Base-by-base conservation (phyloP, 1,140 invertebrate genomes). In the Mesaphorura yosii region DNA sequence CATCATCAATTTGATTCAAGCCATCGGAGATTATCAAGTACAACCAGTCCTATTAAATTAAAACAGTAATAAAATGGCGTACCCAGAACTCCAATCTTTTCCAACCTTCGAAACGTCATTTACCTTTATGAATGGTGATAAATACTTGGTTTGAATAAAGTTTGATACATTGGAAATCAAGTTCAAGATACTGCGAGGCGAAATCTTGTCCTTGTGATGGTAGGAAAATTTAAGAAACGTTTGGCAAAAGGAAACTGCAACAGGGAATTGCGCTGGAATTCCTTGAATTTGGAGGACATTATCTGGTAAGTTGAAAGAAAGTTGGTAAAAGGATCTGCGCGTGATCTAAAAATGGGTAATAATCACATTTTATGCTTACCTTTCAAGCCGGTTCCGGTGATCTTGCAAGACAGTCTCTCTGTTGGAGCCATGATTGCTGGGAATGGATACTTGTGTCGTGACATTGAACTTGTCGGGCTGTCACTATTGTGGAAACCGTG, bases 241-340 rank as follows among this genome's bases (percentile, higher is more conserved):
- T 41, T 53, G 51, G 29, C 42, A 15, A 25, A 34, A 53, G 19
- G 47, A 44, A 6, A 53, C 19, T n/a, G 51, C 51, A 17, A 53
- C 25, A 10, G 51, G 51, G 22, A 53, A 53, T 17, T 53, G 41
- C 28, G 37, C 39, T 14, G 51, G 27, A 34, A 53, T 53, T 31
- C 51, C 51, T 34, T 45, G 51, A n/a, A 53, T 37, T 3, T 46
- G 26, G 2, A 27, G 15, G 3, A 34, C 15, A 19, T 40, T n/a
- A 23, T 34, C 51, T 29, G 26, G 12, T n/a, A n/a, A n/a, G n/a
- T n/a, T n/a, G n/a, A n/a, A n/a, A n/a, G n/a, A n/a, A n/a, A n/a
- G n/a, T n/a, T n/a, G n/a, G n/a, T n/a, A n/a, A n/a, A n/a, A n/a
- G n/a, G n/a, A n/a, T n/a, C n/a, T n/a, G n/a, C n/a, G n/a, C n/a